Conservation (phyloP, 64 coral and sea anemone genomes). For the Porites lutea region DNA sequence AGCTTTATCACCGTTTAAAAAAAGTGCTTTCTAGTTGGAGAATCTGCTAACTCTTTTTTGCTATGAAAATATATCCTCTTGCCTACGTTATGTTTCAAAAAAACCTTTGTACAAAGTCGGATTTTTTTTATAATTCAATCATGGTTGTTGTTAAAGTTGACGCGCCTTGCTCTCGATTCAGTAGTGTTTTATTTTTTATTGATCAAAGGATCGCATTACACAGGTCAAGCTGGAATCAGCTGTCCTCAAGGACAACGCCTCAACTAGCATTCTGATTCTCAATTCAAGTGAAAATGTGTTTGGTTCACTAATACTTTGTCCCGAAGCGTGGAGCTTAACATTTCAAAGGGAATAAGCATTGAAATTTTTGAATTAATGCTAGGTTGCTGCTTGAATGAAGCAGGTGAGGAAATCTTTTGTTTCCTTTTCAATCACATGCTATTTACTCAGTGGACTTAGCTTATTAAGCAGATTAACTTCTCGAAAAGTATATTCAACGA, state of each 20-base stretch:
- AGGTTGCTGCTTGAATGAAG: constrained; percentile 3
- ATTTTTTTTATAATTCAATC: too few species aligned
- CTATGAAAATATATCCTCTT: too few species aligned
- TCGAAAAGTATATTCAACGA: constrained; percentile 10
- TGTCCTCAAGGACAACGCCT: not conserved
- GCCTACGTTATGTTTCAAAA: too few species aligned
- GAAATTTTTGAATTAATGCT: constrained; percentile 4
- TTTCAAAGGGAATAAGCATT: not conserved
- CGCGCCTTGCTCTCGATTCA: too few species aligned
- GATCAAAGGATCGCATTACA: too few species aligned
- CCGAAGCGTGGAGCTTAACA: constrained; percentile 1
- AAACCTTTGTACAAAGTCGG: too few species aligned
- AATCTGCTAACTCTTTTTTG: too few species aligned
- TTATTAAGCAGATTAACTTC: constrained; percentile 48
- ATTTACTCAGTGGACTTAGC: constrained; percentile 45
- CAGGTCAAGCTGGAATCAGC: not conserved
- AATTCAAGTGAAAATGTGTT: constrained; percentile 7
- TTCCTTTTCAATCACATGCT: constrained; percentile 44
- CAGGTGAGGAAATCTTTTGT: constrained; percentile 34
- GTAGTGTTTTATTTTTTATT: too few species aligned
- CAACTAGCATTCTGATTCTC: constrained; percentile 11
- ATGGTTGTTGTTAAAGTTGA: too few species aligned
- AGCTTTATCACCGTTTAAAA: too few species aligned
- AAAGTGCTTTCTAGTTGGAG: too few species aligned
- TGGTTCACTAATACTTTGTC: not conserved